Base-by-base conservation (phyloP, 2,888 invertebrate genomes). In the Sphecodes monilicornis region DNA sequence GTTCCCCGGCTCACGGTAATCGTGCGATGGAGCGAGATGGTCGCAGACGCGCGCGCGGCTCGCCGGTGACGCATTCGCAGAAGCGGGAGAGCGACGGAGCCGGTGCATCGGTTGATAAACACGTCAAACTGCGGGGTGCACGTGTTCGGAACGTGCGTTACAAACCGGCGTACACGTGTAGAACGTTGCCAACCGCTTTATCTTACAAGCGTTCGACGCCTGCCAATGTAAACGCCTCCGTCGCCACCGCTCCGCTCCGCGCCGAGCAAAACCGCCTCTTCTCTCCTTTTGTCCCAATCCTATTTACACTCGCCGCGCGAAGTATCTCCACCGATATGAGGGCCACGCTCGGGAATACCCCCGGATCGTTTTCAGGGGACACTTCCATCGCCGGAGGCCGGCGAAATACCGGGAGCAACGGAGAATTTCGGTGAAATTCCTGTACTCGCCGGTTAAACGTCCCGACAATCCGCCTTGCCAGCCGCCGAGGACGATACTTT, bases 121-220 rank as follows among this genome's bases (percentile, higher is more conserved):
- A 91, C 89, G 85, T 91, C 88, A 88, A 85, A 86, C 88, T 84
- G 88, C 87, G 76, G 86, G 84, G 79, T 85, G 86, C 88, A 90
- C 91, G 90, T 91, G 91, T 90, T 87, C 79, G 81, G 84, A 80
- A 84, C 86, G 89, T 88, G 89, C 90, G 88, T 86, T 86, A 90
- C 89, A 88, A 86, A 89, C 82, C 85, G 69, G 66, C 83, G 86
- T 85, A 90, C 91, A 92, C 91, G 88, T 91, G 91, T 91, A 89
- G 86, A 84, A 85, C 88, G 81, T 86, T 81, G 85, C 82, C 80
- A 88, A 82, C 85, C 86, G 90, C 86, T 91, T 92, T 90, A 92
- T 91, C 89, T 91, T 91, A 90, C 91, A 90, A 88, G 87, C 86
- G 84, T 91, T 91, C 91, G 90, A 91, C 88, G 89, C 81, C 87